Conservation (phyloP, 2,113 vertebrate species). For the Cynocephalus volans region DNA sequence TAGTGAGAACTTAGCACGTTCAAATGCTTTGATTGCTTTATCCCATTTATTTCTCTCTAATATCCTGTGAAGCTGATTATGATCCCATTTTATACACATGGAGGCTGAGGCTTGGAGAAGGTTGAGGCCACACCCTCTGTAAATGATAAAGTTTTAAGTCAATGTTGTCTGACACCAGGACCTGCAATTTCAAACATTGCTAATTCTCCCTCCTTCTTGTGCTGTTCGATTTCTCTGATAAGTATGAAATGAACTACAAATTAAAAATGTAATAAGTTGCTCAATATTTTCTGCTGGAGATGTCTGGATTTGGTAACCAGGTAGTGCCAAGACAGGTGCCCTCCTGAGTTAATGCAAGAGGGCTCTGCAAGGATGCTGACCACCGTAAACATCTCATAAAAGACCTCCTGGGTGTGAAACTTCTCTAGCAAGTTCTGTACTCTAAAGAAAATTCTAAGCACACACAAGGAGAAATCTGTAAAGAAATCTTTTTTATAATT, state of each 20-base stretch:
- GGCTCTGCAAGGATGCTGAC: not conserved
- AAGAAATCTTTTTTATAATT: not conserved
- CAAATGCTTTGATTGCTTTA: not conserved
- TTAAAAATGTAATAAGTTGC: not conserved
- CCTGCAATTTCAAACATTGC: not conserved
- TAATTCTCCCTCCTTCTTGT: not conserved
- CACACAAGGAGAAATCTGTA: not conserved
- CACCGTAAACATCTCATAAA: not conserved
- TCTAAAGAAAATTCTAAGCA: constrained; percentile 1
- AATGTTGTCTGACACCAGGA: not conserved
- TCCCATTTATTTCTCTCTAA: not conserved
- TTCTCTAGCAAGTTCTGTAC: not conserved
- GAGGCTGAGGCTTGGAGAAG: not conserved
- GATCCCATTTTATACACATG: not conserved
- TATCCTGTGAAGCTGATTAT: not conserved
- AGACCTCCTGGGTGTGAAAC: not conserved
- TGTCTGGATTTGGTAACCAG: not conserved
- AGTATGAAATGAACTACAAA: not conserved
- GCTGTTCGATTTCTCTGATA: not conserved
- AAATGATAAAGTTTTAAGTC: not conserved
- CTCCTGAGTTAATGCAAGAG: not conserved
- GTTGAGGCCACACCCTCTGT: not conserved
- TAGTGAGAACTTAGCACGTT: not conserved
- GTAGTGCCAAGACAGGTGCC: not conserved
- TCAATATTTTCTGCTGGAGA: constrained; percentile 17